Percentiles rank a stretch among this genome's conserved stretches.
Evolutionary conservation across 2,888 invertebrate genomes (phyloP).

Genomic region (Oligia latruncula): DNA sequence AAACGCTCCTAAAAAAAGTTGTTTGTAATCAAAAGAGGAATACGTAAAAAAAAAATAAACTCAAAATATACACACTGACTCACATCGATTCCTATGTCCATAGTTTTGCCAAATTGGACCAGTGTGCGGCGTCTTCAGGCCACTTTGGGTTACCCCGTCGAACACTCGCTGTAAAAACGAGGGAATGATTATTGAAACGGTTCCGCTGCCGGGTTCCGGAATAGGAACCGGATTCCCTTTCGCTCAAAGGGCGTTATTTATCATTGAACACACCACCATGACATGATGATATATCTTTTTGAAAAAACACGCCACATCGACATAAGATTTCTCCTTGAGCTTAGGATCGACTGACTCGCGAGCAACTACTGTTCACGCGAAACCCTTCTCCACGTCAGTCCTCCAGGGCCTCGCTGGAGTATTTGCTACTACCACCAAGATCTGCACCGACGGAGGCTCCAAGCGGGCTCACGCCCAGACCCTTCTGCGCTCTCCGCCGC

Average conservation of each 20-base stretch:
- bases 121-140: conserved; percentile 39
- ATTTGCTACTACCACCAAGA: conserved; percentile 94
- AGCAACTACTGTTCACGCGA: too few relatives aligned
- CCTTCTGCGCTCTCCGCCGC: conserved; percentile 90
- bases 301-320: conserved; percentile 76
- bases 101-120: too few relatives aligned
- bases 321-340: conserved; percentile 87
- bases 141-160: conserved; percentile 83
- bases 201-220: conserved; percentile 91
- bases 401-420: conserved; percentile 61
- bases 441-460: conserved; percentile 90
- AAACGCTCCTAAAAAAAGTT: too few relatives aligned
- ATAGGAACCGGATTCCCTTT: conserved; percentile 90
- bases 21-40: too few relatives aligned
- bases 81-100: too few relatives aligned
- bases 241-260: conserved; percentile 84
- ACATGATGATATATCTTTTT: not conserved
- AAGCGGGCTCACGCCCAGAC: conserved; percentile 87
- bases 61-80: too few relatives aligned
- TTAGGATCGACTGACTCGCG: conserved; percentile 89
- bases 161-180: conserved; percentile 70
- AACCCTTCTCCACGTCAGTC: too few relatives aligned
- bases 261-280: conserved; percentile 9
- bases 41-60: too few relatives aligned
- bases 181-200: conserved; percentile 83